Percentiles rank a stretch among this genome's conserved stretches.
Evolutionary conservation across 2,888 invertebrate genomes (phyloP).

Genomic region (Neoascia interrupta): DNA sequence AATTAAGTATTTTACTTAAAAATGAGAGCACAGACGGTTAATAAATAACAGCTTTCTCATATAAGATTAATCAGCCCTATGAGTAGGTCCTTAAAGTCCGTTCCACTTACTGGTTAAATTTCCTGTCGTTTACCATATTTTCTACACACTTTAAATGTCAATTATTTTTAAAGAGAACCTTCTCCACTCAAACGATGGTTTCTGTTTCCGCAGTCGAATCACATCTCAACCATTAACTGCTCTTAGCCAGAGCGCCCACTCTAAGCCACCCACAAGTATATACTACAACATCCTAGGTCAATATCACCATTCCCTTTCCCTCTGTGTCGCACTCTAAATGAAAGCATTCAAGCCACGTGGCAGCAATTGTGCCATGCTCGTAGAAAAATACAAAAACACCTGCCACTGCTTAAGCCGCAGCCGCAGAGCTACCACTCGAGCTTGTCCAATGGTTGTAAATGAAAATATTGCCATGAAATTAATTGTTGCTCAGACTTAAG

Average conservation of each 20-base stretch:
- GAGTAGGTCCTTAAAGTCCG: no score
- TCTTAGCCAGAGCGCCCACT: conserved; percentile 47
- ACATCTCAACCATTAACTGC: conserved; percentile 58
- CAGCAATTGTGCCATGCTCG: conserved; percentile 29
- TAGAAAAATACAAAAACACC: conserved; percentile 34
- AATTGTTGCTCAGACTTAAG: conserved; percentile 56
- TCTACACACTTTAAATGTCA: conserved; percentile 11
- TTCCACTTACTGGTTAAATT: no score
- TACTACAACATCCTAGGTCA: conserved; percentile 59
- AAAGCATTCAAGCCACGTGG: conserved; percentile 61
- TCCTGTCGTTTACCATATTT: no score
- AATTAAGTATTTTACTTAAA: no score
- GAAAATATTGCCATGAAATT: conserved; percentile 58
- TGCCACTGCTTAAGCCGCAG: not conserved
- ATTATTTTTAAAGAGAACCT: conserved; percentile 3
- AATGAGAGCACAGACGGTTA: no score
- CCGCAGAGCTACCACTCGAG: conserved; percentile 37
- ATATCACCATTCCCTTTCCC: conserved; percentile 47
- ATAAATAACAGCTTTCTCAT: no score
- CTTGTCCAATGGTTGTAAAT: conserved; percentile 60
- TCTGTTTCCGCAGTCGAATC: conserved; percentile 46
- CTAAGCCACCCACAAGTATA: no score
- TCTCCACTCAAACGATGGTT: not conserved
- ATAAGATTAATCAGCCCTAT: no score
- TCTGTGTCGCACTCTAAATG: conserved; percentile 32